Evolutionary conservation across 2,797 vertebrate species (phyloP), one percentile per base, ranked within the genome.

Genomic region (Lithobates sylvaticus): DNA sequence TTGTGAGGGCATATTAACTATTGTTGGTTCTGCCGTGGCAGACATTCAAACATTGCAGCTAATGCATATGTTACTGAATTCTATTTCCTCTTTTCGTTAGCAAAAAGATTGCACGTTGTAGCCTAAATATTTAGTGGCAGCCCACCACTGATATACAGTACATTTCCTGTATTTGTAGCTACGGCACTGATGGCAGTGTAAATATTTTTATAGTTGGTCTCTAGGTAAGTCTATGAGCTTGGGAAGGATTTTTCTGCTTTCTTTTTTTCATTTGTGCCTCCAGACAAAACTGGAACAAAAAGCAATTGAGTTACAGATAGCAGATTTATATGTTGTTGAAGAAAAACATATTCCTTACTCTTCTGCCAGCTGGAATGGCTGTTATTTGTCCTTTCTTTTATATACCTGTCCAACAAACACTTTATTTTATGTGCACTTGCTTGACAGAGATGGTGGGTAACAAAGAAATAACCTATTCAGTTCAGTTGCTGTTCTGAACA

Each of bases 291-390:
- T 16, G 3, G 42, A n/a, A 74, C 72, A 74, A 10, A 13, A n/a
- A 74, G 13, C 44, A 74, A 74, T 26, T 27, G 72, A 27, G 72
- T 74, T 47, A 74, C 72, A 4, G 39, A 50, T 27, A 74, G 23
- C 42, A 26, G n/a, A 74, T 44, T 47, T 74, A 47, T 74, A 74
- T 50, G 39, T 27, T 74, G 42, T 16, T 50, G 27, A 67, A 15
- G 10, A 67, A 74, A 42, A 29, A 74, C 72, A 74, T 44, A 74
- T 74, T 74, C 42, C 42, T 74, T 27, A 26, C n/a, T 74, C n/a
- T 47, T 44, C n/a, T 74, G 72, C n/a, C 72, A 73, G 21, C 21
- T 73, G n/a, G 71, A 47, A 73, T 47, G 10, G 39, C 71, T 73
- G 44, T 26, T 73, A 36, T 72, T 72, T 73, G 21, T 73, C 18